A percentile compares a stretch with the other conserved stretches of the same genome.
phyloP scores from a whole-genome alignment of 1,140 invertebrate genomes.

The Atta cephalotes region DNA sequence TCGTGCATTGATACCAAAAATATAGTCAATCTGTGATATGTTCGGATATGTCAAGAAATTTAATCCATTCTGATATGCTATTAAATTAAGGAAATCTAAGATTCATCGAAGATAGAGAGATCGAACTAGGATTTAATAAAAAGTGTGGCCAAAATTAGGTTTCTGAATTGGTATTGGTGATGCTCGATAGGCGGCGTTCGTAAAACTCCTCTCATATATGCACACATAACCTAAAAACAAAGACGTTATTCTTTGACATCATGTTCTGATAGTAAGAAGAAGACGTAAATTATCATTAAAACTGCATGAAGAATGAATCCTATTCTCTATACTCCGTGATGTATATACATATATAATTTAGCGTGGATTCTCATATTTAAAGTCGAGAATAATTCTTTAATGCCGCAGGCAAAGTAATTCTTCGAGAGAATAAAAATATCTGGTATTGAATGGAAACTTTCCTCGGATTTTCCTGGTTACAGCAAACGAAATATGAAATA shows the following conservation, averaged over 20 bases:
- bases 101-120: not conserved
- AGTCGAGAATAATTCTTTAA: slow-evolving; percentile 10
- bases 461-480: slow-evolving; percentile 15
- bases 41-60: not conserved
- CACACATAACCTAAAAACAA: too few species aligned
- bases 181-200: too few species aligned
- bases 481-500: not conserved
- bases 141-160: too few species aligned
- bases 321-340: too few species aligned
- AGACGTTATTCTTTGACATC: too few species aligned
- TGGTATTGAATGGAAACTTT: slow-evolving; percentile 20
- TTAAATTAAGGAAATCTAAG: not conserved
- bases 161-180: too few species aligned
- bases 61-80: not conserved
- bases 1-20: not conserved
- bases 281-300: too few species aligned
- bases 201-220: too few species aligned
- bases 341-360: not conserved
- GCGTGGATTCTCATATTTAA: slow-evolving; percentile 22
- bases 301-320: too few species aligned
- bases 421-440: slow-evolving; percentile 6
- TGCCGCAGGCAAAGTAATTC: not conserved
- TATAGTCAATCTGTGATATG: not conserved
- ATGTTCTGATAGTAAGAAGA: too few species aligned
- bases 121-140: too few species aligned